A percentile compares a stretch with the other conserved stretches of the same genome.
phyloP scores from a whole-genome alignment of 2,888 invertebrate species.

The Chorisops tibialis region DNA sequence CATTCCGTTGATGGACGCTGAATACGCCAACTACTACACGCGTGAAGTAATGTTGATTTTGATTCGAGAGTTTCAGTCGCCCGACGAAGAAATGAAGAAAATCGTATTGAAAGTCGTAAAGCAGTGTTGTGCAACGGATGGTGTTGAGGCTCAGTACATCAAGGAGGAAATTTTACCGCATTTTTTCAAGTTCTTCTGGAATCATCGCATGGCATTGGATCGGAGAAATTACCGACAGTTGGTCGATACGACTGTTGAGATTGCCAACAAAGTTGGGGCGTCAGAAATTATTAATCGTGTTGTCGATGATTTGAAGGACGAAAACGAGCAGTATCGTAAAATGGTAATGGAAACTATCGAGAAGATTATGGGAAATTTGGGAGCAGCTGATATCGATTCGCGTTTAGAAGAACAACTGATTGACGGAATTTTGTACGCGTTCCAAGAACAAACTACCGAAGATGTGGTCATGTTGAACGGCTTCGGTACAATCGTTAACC shows the following conservation, averaged over 20 bases:
- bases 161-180: slow-evolving; percentile 98
- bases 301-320: slow-evolving; percentile 98
- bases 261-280: slow-evolving; percentile 99
- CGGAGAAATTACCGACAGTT: slow-evolving; percentile 95
- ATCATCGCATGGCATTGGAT: slow-evolving; percentile 98
- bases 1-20: slow-evolving; percentile 99
- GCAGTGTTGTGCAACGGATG: slow-evolving; percentile 99
- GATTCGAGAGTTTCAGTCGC: slow-evolving; percentile 98
- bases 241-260: slow-evolving; percentile 99
- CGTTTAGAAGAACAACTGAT: slow-evolving; percentile 97
- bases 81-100: slow-evolving; percentile 99
- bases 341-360: slow-evolving; percentile 99
- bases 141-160: slow-evolving; percentile 98
- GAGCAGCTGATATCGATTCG: slow-evolving; percentile 97
- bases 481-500: slow-evolving; percentile 98
- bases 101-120: slow-evolving; percentile 99
- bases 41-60: slow-evolving; percentile 90
- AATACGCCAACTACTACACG: slow-evolving; percentile 99
- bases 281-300: slow-evolving; percentile 98
- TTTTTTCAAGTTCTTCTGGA: slow-evolving; percentile 99
- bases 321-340: slow-evolving; percentile 98
- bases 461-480: slow-evolving; percentile 99
- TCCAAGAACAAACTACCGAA: slow-evolving; percentile 99
- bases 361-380: slow-evolving; percentile 95
- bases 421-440: slow-evolving; percentile 98